Conservation (phyloP, 2,797 vertebrate species). For the Setipinna tenuifilis region DNA sequence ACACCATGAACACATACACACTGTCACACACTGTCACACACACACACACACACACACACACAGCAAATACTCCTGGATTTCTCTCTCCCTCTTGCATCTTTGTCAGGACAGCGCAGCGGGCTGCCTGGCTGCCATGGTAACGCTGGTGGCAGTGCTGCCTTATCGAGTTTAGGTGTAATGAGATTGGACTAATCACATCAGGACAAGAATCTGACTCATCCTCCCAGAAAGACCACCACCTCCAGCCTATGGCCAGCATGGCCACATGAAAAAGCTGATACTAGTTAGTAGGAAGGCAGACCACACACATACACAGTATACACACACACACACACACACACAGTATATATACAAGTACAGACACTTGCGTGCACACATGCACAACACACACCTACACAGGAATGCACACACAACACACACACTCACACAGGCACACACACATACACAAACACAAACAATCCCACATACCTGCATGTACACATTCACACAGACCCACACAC, state of each 20-base stretch:
- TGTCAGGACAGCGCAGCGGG: constrained; percentile 40
- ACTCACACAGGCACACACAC: not conserved
- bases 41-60: not conserved
- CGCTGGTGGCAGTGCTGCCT: constrained; percentile 61
- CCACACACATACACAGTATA: not conserved
- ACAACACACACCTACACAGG: not conserved
- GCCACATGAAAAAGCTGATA: constrained; percentile 35
- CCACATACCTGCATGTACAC: not conserved
- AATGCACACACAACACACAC: not conserved
- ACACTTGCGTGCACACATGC: too few species aligned
- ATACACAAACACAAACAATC: not conserved
- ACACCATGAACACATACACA: not conserved
- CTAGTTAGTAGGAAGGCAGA: not conserved
- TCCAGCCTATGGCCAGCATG: constrained; percentile 35
- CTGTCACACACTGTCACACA: not conserved
- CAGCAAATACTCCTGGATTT: constrained; percentile 7
- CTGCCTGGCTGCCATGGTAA: constrained; percentile 68
- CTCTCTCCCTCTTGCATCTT: constrained; percentile 21
- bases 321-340: not conserved
- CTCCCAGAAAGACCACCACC: constrained; percentile 43
- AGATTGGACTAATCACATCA: constrained; percentile 76
- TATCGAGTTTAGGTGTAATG: constrained; percentile 76
- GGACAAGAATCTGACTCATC: constrained; percentile 70
- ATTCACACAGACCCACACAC: not conserved
- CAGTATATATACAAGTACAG: too few species aligned